Evolutionary conservation across 2,113 vertebrate genomes (phyloP).

Genomic region (Opisthocomus hoazin): DNA sequence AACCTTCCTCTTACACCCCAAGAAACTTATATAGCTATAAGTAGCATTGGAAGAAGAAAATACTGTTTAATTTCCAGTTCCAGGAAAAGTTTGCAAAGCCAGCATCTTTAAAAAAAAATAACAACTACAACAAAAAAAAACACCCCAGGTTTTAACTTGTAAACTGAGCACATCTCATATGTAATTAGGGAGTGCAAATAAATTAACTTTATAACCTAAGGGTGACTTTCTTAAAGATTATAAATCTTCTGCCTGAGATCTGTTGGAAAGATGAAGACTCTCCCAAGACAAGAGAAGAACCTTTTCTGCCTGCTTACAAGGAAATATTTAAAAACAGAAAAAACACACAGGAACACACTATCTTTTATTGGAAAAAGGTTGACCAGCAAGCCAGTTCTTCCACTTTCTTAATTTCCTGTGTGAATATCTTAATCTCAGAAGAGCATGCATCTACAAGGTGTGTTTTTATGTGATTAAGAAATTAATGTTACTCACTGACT

Average conservation of each 20-base stretch:
- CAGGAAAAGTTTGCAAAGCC: neutral
- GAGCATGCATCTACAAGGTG: neutral
- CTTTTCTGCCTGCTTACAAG: neutral
- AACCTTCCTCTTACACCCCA: neutral
- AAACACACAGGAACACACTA: neutral
- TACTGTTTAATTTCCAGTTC: neutral
- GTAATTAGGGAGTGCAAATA: neutral
- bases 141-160: neutral
- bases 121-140: rapidly evolving
- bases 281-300: neutral
- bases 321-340: neutral
- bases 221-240: neutral
- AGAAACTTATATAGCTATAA: neutral
- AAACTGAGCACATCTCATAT: neutral
- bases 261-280: neutral
- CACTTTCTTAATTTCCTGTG: neutral
- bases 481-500: neutral
- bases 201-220: conserved; percentile 34
- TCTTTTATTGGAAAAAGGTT: neutral
- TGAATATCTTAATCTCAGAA: neutral
- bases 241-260: neutral
- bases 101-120: neutral
- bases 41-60: neutral
- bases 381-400: neutral
- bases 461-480: neutral